phyloP scores from a whole-genome alignment of 2,888 invertebrate species.

The Andricus quercusramuli region DNA sequence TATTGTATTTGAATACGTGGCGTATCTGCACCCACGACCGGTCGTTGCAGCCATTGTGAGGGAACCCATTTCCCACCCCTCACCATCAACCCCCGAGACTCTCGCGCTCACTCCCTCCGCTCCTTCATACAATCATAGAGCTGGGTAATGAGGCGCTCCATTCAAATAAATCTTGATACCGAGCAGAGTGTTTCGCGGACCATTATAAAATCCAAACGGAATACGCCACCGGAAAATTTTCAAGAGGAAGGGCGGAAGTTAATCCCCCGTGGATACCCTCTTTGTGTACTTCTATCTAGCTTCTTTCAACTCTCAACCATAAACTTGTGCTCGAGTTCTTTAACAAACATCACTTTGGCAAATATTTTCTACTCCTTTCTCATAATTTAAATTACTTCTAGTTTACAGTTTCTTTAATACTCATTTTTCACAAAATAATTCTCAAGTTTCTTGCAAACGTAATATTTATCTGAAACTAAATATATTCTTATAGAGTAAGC shows the following conservation, averaged over 20 bases:
- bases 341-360: neutral
- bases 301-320: neutral
- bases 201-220: slow-evolving; percentile 66
- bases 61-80: slow-evolving; percentile 50
- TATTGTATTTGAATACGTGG: slow-evolving; percentile 76
- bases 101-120: slow-evolving; percentile 62
- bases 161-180: slow-evolving; percentile 78
- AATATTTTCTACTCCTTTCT: neutral
- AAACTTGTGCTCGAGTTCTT: neutral
- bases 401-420: neutral
- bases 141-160: slow-evolving; percentile 77
- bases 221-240: slow-evolving; percentile 49
- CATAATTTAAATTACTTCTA: neutral
- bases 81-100: slow-evolving; percentile 45
- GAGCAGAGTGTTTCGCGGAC: slow-evolving; percentile 71
- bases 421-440: too few species aligned
- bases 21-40: slow-evolving; percentile 68
- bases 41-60: slow-evolving; percentile 55
- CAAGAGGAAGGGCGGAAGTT: slow-evolving; percentile 47
- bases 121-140: slow-evolving; percentile 71
- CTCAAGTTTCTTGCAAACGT: too few species aligned
- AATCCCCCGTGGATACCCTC: slow-evolving; percentile 42
- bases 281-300: slow-evolving; percentile 23
- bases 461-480: neutral
- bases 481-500: neutral